A percentile compares a stretch with the other conserved stretches of the same genome.
Evolutionary conservation across 2,113 vertebrate species (phyloP).

Genomic region (Anas platyrhynchos): DNA sequence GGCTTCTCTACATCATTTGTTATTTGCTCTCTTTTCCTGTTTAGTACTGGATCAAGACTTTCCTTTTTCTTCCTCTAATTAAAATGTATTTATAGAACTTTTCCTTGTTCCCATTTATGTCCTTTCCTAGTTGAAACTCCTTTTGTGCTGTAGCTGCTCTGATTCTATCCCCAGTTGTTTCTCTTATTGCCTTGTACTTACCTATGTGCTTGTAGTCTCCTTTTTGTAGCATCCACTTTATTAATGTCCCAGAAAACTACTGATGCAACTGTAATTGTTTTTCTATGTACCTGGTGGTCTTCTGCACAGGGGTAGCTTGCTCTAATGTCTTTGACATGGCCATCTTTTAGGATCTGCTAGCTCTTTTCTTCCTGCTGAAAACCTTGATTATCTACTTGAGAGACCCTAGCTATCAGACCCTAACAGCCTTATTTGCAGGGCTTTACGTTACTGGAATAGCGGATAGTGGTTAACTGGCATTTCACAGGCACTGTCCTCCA

Average conservation of each 20-base stretch:
- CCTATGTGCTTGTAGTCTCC: neutral
- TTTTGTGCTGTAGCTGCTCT: neutral
- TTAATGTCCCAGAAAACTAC: neutral
- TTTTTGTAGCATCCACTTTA: neutral
- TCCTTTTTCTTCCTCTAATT: slow-evolving; percentile 66
- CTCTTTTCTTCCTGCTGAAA: neutral
- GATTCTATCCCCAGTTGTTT: neutral
- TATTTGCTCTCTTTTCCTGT: slow-evolving; percentile 56
- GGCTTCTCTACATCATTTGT: slow-evolving; percentile 1
- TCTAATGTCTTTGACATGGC: neutral
- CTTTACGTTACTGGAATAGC: neutral
- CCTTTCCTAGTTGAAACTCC: neutral
- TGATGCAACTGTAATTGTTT: neutral
- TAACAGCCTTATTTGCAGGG: neutral
- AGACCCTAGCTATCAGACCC: neutral
- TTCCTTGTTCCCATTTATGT: neutral
- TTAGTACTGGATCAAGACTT: slow-evolving; percentile 47
- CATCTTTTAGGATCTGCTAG: neutral
- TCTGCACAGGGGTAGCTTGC: neutral
- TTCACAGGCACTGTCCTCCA: neutral
- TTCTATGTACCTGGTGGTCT: neutral
- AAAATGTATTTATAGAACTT: slow-evolving; percentile 50
- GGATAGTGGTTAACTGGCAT: neutral
- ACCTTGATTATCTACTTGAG: neutral
- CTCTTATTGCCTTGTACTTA: neutral